A percentile compares a stretch with the other conserved stretches of the same genome.
Conservation (phyloP, 1,140 invertebrate genomes). For the Drosophila dunni region DNA sequence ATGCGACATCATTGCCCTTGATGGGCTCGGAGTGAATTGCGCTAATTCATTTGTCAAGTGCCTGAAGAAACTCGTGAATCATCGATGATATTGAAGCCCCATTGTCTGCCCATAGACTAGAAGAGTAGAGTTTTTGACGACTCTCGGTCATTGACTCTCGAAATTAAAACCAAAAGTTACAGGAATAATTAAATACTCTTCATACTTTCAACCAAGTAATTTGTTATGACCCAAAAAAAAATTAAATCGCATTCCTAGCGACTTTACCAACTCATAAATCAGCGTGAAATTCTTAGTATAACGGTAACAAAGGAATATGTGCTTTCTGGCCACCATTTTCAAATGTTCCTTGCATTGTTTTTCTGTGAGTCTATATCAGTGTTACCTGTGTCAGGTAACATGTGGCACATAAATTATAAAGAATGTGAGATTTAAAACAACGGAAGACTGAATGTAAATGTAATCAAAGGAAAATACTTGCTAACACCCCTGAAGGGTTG, state of each 20-base stretch:
- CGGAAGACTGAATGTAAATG: conserved; percentile 56
- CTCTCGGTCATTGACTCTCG: conserved; percentile 27
- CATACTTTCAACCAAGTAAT: neutral
- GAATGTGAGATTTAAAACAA: conserved; percentile 37
- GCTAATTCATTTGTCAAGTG: conserved; percentile 81
- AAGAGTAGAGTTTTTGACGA: conserved; percentile 25
- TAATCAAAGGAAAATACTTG: conserved; percentile 32
- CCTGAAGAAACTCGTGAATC: conserved; percentile 54
- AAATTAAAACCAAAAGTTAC: conserved; percentile 19
- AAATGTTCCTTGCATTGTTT: conserved; percentile 64
- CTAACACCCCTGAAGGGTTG: conserved; percentile 27
- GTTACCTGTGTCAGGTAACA: conserved; percentile 71
- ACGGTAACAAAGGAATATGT: conserved; percentile 60
- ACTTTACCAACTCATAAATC: conserved; percentile 66
- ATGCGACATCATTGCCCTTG: conserved; percentile 51
- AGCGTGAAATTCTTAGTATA: conserved; percentile 71
- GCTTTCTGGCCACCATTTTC: conserved; percentile 36
- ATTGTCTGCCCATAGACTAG: conserved; percentile 29
- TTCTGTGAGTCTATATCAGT: conserved; percentile 44
- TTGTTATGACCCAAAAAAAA: conserved; percentile 17
- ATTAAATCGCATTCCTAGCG: conserved; percentile 27
- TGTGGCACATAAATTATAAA: conserved; percentile 75
- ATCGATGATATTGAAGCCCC: conserved; percentile 45
- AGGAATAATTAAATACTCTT: neutral
- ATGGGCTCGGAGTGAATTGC: conserved; percentile 54